Evolutionary conservation across 2,113 vertebrate genomes (phyloP).

Genomic region (Solea senegalensis): DNA sequence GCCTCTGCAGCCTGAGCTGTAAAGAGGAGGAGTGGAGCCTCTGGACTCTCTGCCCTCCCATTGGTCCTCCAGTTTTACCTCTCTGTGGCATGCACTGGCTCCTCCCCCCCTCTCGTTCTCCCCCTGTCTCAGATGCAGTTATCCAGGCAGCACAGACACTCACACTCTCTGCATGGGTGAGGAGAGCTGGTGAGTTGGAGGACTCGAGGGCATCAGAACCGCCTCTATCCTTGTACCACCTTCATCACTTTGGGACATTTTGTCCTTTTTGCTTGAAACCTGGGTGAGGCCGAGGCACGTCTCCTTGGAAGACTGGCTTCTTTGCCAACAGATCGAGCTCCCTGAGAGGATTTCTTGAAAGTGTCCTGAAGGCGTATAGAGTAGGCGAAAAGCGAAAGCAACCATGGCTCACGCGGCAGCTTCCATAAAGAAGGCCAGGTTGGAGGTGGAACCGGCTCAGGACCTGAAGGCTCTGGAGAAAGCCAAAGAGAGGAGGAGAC

Average conservation of each 20-base stretch:
- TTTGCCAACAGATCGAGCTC: neutral
- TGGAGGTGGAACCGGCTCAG: conserved; percentile 86
- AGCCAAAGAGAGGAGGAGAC: conserved; percentile 90
- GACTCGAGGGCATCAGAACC: conserved; percentile 39
- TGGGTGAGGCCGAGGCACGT: conserved; percentile 9
- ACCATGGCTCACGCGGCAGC: conserved; percentile 96
- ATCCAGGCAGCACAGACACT: conserved; percentile 48
- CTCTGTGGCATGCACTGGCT: conserved; percentile 46
- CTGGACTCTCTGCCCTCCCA: conserved; percentile 25
- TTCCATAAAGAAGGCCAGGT: conserved; percentile 97
- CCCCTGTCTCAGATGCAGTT: conserved; percentile 63
- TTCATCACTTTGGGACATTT: conserved; percentile 20
- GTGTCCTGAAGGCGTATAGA: conserved; percentile 19
- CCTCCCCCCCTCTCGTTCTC: conserved; percentile 42
- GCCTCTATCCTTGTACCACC: conserved; percentile 8
- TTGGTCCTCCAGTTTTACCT: conserved; percentile 61
- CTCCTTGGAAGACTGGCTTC: neutral
- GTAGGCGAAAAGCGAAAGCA: conserved; percentile 13
- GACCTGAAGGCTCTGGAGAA: conserved; percentile 88
- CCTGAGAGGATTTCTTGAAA: conserved; percentile 20
- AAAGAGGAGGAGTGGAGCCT: conserved; percentile 48
- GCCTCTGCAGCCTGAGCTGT: conserved; percentile 32
- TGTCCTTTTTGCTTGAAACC: conserved; percentile 49
- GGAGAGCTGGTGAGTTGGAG: conserved; percentile 42
- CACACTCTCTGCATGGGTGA: conserved; percentile 29